Conservation (phyloP, 2,888 invertebrate species). For the Lucinisca nassula region DNA sequence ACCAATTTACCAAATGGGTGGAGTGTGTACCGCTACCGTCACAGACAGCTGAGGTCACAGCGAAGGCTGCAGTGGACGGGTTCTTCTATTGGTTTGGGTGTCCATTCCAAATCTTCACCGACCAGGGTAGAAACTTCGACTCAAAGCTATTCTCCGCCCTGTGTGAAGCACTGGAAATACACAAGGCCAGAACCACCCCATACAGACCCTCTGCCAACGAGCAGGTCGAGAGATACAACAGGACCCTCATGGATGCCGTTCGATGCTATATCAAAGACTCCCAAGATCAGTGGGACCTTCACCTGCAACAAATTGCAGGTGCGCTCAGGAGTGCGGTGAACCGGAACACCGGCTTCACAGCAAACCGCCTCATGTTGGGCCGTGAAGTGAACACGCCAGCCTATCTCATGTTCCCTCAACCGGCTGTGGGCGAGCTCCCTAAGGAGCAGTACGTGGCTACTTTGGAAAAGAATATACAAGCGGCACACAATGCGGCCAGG, state of each 20-base stretch:
- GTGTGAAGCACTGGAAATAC: constrained; percentile 8
- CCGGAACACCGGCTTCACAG: constrained; percentile 48
- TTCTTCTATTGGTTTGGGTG: constrained; percentile 15
- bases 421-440: not conserved
- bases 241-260: constrained; percentile 42
- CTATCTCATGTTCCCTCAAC: constrained; percentile 39
- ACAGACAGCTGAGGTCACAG: no score
- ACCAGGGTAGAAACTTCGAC: constrained; percentile 21
- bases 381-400: constrained; percentile 43
- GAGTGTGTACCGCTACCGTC: no score
- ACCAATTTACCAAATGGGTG: constrained; percentile 66
- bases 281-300: constrained; percentile 36
- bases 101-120: constrained; percentile 14
- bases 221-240: constrained; percentile 17
- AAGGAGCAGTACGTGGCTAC: constrained; percentile 12
- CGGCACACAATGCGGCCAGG: constrained; percentile 20
- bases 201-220: constrained; percentile 4
- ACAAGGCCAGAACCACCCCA: constrained; percentile 10
- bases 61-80: constrained; percentile 9
- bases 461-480: not conserved
- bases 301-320: constrained; percentile 42
- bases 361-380: constrained; percentile 60
- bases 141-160: constrained; percentile 15
- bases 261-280: constrained; percentile 36
- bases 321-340: constrained; percentile 43